These are phyloP conservation scores for Turritopsis rubra DNA, from an alignment of 30 jellyfish, hydroid and myxozoan genomes.

Conservation along the genomic window DNA sequence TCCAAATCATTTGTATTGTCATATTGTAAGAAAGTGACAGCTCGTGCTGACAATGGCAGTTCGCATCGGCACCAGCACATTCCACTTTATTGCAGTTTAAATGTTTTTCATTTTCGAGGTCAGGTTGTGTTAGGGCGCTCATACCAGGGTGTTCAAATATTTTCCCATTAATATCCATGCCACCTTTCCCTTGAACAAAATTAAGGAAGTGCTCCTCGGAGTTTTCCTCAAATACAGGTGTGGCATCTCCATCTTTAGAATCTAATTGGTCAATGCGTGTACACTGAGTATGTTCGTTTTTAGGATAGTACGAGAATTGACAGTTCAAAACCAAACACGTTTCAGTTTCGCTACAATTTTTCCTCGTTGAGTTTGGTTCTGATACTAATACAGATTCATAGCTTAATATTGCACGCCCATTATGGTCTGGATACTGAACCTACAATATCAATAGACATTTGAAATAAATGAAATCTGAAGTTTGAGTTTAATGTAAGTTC, in stretches of 20 bases:
- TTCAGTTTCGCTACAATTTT: conserved; percentile 42
- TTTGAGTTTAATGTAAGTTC: too few relatives aligned
- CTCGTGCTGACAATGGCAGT: conserved; percentile 70
- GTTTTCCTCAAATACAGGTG: conserved; percentile 59
- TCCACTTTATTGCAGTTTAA: conserved; percentile 53
- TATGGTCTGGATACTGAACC: conserved; percentile 31
- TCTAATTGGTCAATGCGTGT: conserved; percentile 54
- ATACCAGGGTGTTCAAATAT: conserved; percentile 77
- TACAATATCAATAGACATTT: not conserved
- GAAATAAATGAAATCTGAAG: too few relatives aligned
- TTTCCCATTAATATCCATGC: conserved; percentile 76
- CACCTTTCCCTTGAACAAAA: conserved; percentile 69
- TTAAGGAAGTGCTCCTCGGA: conserved; percentile 64
- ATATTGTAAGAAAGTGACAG: conserved; percentile 8
- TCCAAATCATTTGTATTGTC: conserved; percentile 46
- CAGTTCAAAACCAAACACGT: conserved; percentile 73
- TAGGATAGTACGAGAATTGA: conserved; percentile 68
- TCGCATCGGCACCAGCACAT: conserved; percentile 72
- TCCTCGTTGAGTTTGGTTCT: conserved; percentile 47
- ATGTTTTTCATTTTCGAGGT: conserved; percentile 54
- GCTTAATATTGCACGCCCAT: conserved; percentile 58
- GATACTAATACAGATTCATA: conserved; percentile 45
- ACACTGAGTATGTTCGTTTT: conserved; percentile 42
- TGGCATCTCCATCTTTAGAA: conserved; percentile 42
- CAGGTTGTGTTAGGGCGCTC: conserved; percentile 53